Evolutionary conservation across 2,888 invertebrate genomes (phyloP).

Genomic region (Tiliacea aurago): DNA sequence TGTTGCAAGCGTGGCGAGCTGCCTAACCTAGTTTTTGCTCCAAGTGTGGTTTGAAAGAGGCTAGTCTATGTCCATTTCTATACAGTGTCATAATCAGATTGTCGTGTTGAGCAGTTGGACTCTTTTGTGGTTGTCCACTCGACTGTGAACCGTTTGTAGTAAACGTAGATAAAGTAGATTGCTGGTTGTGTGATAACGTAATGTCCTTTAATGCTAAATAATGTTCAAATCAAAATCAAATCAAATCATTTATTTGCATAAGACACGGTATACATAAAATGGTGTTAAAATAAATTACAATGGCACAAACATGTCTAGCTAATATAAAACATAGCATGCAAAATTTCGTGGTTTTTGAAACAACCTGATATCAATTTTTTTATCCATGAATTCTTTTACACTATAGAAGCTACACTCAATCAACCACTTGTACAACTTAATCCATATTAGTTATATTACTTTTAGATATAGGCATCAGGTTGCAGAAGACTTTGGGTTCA

Average conservation of each 20-base stretch:
- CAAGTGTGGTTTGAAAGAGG: constrained; percentile 38
- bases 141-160: constrained; percentile 55
- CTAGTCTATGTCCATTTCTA: constrained; percentile 42
- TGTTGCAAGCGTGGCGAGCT: constrained; percentile 24
- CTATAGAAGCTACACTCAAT: no score
- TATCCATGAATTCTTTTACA: no score
- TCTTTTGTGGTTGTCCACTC: constrained; percentile 54
- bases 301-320: no score
- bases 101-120: constrained; percentile 23
- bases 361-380: no score
- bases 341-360: no score
- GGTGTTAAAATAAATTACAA: no score
- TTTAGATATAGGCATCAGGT: constrained; percentile 15
- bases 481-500: constrained; percentile 32
- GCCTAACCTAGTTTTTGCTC: constrained; percentile 48
- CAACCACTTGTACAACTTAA: no score
- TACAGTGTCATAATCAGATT: constrained; percentile 55
- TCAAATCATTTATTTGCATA: no score
- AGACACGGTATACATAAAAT: no score
- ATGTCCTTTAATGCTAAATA: constrained; percentile 1
- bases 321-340: no score
- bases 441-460: constrained; percentile 15
- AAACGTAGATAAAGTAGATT: constrained; percentile 30
- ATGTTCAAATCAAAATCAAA: no score
- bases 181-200: constrained; percentile 28